Evolutionary conservation across 2,797 vertebrate genomes (phyloP).

Genomic region (Xyrichtys novacula): DNA sequence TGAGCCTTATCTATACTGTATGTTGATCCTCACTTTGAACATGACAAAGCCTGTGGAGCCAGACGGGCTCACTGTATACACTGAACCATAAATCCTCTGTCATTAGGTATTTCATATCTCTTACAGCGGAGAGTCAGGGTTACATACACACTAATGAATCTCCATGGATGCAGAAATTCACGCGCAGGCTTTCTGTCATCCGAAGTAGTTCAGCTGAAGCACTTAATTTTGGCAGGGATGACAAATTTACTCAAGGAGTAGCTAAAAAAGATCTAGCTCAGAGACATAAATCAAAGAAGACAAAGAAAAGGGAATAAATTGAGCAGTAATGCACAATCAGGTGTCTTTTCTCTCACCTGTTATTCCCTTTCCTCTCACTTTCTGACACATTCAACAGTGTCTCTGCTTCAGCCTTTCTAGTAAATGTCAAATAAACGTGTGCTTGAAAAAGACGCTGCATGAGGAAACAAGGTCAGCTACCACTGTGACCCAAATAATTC

Average conservation of each 20-base stretch:
- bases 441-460: slow-evolving; percentile 1
- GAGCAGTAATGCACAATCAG: background rate
- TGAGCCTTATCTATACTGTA: slow-evolving; percentile 20
- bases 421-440: slow-evolving; percentile 16
- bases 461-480: slow-evolving; percentile 26
- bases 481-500: background rate
- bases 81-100: background rate
- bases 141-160: background rate
- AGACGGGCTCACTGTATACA: slow-evolving; percentile 1
- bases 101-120: background rate
- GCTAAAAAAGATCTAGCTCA: slow-evolving; percentile 10
- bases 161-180: background rate
- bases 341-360: background rate
- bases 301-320: background rate
- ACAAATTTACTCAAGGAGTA: too few relatives aligned
- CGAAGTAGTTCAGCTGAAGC: too few relatives aligned
- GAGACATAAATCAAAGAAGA: background rate
- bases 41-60: slow-evolving; percentile 23
- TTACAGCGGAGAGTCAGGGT: background rate
- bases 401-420: background rate
- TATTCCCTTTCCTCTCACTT: background rate
- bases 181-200: background rate
- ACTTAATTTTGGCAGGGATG: background rate
- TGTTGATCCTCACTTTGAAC: slow-evolving; percentile 25
- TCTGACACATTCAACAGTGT: background rate